Percentiles rank a stretch among this genome's conserved stretches.
Evolutionary conservation across 2,888 invertebrate genomes (phyloP).

Genomic region (Oxytorus armatus): DNA sequence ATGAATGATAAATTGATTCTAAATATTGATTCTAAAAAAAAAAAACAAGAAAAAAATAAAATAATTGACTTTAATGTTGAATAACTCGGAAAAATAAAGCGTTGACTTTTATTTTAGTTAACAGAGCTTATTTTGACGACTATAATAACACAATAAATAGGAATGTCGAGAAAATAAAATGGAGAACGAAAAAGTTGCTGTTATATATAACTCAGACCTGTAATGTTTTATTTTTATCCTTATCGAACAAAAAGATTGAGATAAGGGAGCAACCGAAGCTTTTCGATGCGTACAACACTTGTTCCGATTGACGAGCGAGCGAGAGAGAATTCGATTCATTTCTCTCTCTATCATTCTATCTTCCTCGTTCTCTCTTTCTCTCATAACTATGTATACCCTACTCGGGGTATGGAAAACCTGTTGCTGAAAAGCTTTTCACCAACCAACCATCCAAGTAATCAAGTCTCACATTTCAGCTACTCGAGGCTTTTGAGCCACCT

Average conservation of each 20-base stretch:
- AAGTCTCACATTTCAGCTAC: constrained; percentile 61
- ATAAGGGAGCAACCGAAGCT: constrained; percentile 24
- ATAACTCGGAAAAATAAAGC: too few relatives aligned
- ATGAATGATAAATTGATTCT: too few relatives aligned
- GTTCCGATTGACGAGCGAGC: constrained; percentile 41
- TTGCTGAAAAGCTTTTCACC: constrained; percentile 60
- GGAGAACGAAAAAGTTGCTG: not conserved
- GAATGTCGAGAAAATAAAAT: not conserved
- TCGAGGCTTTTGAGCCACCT: constrained; percentile 49
- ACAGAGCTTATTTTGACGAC: too few relatives aligned
- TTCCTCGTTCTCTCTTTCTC: constrained; percentile 11
- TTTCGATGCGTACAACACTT: constrained; percentile 31
- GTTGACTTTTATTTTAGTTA: too few relatives aligned
- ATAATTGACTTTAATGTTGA: too few relatives aligned
- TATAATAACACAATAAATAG: too few relatives aligned
- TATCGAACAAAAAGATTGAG: constrained; percentile 15
- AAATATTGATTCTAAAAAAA: too few relatives aligned
- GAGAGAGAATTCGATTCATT: constrained; percentile 54
- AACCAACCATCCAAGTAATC: constrained; percentile 59
- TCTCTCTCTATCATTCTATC: constrained; percentile 25
- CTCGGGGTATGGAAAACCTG: constrained; percentile 59
- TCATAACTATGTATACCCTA: constrained; percentile 7
- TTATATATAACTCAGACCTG: not conserved
- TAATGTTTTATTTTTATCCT: not conserved
- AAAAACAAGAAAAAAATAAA: too few relatives aligned